phyloP scores from a whole-genome alignment of 2,113 vertebrate species.

The Antennarius striatus region DNA sequence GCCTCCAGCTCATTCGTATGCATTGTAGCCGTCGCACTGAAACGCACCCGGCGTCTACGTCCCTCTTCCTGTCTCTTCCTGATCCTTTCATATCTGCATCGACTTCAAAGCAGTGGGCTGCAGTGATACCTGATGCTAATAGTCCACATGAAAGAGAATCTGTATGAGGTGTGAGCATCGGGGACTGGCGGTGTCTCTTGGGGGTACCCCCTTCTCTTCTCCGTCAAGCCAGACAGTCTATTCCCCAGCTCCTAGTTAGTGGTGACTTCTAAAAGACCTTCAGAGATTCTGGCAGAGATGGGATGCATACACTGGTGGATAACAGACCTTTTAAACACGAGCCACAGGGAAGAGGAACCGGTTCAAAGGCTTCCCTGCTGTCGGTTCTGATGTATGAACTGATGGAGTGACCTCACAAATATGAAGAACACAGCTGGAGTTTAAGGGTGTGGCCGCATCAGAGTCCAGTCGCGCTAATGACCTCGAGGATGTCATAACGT shows the following conservation, averaged over 20 bases:
- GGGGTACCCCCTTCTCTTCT: conserved; percentile 44
- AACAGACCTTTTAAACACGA: conserved; percentile 50
- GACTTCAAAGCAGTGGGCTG: conserved; percentile 71
- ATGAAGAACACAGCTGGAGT: conserved; percentile 15
- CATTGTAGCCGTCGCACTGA: conserved; percentile 34
- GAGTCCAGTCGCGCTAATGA: conserved; percentile 17
- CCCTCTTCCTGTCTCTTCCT: conserved; percentile 31
- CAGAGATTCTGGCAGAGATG: conserved; percentile 38
- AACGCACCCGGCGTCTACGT: conserved; percentile 34
- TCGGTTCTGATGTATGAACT: conserved; percentile 11
- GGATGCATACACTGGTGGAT: conserved; percentile 23
- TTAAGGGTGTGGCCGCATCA: conserved; percentile 8
- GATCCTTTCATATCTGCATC: conserved; percentile 60
- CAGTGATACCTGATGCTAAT: conserved; percentile 75
- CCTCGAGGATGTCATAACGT: not conserved
- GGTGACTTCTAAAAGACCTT: conserved; percentile 77
- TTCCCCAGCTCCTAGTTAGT: conserved; percentile 75
- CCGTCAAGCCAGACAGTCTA: conserved; percentile 64
- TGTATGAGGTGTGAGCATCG: conserved; percentile 64
- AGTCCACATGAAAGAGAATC: conserved; percentile 78
- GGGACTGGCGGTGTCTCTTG: conserved; percentile 62
- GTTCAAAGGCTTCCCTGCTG: conserved; percentile 41
- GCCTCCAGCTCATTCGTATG: conserved; percentile 35
- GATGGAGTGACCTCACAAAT: conserved; percentile 31
- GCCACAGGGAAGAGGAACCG: conserved; percentile 38